Conservation (phyloP, 2,797 vertebrate genomes). For the Esox lucius region DNA sequence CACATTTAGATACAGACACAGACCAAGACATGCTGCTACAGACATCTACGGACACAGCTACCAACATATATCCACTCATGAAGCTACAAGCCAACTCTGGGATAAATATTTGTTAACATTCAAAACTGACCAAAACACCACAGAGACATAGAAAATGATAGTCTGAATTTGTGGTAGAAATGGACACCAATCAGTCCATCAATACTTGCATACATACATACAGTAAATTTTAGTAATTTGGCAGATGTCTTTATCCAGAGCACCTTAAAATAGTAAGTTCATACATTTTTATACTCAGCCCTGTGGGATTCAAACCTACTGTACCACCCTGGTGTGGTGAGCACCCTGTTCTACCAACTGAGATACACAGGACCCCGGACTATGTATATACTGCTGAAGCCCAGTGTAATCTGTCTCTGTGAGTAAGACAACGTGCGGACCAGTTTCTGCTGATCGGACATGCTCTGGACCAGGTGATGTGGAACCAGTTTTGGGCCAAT, state of each 20-base stretch:
- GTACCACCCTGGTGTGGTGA: too few species aligned
- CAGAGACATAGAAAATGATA: constrained; percentile 46
- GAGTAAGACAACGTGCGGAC: constrained; percentile 19
- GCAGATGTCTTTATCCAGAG: too few species aligned
- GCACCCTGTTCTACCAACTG: too few species aligned
- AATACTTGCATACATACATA: too few species aligned
- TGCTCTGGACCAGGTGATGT: constrained; percentile 14
- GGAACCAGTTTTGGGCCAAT: neutral
- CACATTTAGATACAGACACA: constrained; percentile 55
- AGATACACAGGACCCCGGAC: too few species aligned
- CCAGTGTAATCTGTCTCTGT: constrained; percentile 51
- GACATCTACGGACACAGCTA: too few species aligned
- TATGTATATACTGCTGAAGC: constrained; percentile 63
- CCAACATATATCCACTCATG: neutral
- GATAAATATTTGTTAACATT: constrained; percentile 67
- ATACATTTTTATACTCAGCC: too few species aligned
- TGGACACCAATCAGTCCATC: constrained; percentile 46
- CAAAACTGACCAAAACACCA: constrained; percentile 70
- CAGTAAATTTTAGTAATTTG: too few species aligned
- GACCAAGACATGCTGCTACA: too few species aligned
- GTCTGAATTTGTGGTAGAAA: constrained; percentile 69
- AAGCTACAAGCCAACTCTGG: constrained; percentile 3
- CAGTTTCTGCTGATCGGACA: constrained; percentile 27
- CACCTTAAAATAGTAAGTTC: too few species aligned
- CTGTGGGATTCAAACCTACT: too few species aligned